These are phyloP conservation scores for Hymenochirus boettgeri DNA, from an alignment of 2,113 vertebrate species.

Conservation along the genomic window DNA sequence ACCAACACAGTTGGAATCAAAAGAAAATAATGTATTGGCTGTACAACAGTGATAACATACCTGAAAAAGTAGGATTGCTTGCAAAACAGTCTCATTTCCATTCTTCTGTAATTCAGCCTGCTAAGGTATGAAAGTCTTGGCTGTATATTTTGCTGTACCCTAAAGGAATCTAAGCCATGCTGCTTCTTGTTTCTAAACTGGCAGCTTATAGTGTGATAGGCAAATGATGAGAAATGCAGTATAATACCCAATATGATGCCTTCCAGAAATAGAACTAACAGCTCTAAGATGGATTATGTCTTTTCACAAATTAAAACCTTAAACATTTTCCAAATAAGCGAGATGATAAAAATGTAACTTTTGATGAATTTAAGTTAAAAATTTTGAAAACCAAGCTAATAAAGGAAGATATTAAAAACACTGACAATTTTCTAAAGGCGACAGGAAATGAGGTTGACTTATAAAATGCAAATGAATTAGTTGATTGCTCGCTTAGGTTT, in stretches of 20 bases:
- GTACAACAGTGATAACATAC: neutral
- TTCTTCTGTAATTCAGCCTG: neutral
- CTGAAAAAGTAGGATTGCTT: neutral
- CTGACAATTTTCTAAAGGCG: slow-evolving; percentile 19
- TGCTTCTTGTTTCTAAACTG: slow-evolving; percentile 5
- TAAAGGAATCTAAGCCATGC: neutral
- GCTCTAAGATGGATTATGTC: slow-evolving; percentile 19
- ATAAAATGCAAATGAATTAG: slow-evolving; percentile 12
- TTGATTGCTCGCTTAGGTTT: neutral
- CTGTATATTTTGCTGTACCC: neutral
- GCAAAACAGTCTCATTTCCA: neutral
- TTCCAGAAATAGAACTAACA: slow-evolving; percentile 17
- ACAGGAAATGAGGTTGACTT: neutral
- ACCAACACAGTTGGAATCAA: neutral
- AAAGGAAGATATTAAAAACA: slow-evolving; percentile 22
- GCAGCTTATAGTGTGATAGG: slow-evolving; percentile 15
- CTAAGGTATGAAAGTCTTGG: neutral
- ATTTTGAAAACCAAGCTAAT: slow-evolving; percentile 35
- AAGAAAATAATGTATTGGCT: neutral
- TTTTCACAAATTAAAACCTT: slow-evolving; percentile 13
- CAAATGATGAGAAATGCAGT: neutral
- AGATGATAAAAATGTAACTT: slow-evolving; percentile 26
- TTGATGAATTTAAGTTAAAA: slow-evolving; percentile 37
- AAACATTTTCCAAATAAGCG: slow-evolving; percentile 27
- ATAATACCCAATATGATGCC: slow-evolving; percentile 19